Percentiles rank a stretch among this genome's conserved stretches.
Conservation (phyloP, 2,113 vertebrate species). For the Smithornis capensis region DNA sequence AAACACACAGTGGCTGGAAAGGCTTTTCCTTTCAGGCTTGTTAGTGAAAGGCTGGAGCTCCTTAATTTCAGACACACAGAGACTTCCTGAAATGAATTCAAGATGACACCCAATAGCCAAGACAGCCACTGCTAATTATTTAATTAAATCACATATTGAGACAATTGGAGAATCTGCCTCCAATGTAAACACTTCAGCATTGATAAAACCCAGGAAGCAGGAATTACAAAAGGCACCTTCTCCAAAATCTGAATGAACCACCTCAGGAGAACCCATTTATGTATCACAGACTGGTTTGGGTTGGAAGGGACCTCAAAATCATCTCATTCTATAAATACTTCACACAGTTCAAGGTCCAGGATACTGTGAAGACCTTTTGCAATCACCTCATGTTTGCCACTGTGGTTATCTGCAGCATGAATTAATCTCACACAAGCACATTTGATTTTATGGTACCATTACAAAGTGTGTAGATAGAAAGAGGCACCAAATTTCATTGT, state of each 20-base stretch:
- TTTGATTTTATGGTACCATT: not conserved
- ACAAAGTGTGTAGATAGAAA: not conserved
- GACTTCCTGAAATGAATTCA: not conserved
- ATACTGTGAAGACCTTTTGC: not conserved
- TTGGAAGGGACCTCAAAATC: not conserved
- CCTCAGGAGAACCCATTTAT: not conserved
- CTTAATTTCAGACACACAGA: not conserved
- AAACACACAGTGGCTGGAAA: not conserved
- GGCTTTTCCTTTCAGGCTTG: not conserved
- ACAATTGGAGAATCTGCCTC: not conserved
- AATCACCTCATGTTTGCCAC: not conserved
- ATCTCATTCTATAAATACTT: not conserved
- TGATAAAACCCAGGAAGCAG: not conserved
- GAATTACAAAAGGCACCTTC: not conserved
- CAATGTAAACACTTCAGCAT: not conserved
- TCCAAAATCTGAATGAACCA: not conserved
- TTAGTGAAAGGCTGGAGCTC: not conserved
- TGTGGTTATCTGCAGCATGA: not conserved
- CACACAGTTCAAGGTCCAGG: not conserved
- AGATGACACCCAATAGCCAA: not conserved
- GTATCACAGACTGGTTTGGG: not conserved
- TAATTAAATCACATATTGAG: not conserved
- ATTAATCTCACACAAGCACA: not conserved
- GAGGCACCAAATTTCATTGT: not conserved
- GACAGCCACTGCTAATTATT: not conserved